These are phyloP conservation scores for Caranx ignobilis DNA, from an alignment of 2,113 vertebrate species.

Conservation along the genomic window DNA sequence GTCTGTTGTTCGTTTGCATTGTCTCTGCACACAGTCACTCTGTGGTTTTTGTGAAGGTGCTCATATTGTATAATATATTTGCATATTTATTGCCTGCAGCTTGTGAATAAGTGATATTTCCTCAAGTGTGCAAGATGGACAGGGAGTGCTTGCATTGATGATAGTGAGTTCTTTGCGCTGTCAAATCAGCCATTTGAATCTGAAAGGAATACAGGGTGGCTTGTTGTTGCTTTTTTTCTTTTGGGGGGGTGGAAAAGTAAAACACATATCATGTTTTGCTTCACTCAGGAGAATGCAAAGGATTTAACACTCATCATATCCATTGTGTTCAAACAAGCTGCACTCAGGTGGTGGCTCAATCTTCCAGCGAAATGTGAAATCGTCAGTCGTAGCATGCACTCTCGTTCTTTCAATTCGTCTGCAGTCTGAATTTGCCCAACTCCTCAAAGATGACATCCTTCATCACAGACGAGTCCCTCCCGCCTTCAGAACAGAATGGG, in stretches of 20 bases:
- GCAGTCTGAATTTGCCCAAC: constrained; percentile 22
- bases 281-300: constrained; percentile 11
- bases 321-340: constrained; percentile 28
- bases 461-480: constrained; percentile 31
- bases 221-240: background rate
- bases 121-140: constrained; percentile 53
- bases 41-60: constrained; percentile 25
- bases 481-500: constrained; percentile 28
- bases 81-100: constrained; percentile 67
- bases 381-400: constrained; percentile 28
- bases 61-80: constrained; percentile 57
- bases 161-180: constrained; percentile 3
- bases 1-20: constrained; percentile 26
- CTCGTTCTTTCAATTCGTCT: constrained; percentile 39
- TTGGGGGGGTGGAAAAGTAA: background rate
- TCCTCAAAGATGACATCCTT: constrained; percentile 39
- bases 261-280: constrained; percentile 13
- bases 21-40: constrained; percentile 5
- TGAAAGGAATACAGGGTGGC: constrained; percentile 17
- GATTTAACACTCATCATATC: constrained; percentile 23
- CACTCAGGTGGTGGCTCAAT: constrained; percentile 28
- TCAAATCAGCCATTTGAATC: constrained; percentile 29
- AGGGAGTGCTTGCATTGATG: constrained; percentile 17
- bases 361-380: constrained; percentile 57
- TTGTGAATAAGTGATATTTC: constrained; percentile 45